Evolutionary conservation across 2,888 invertebrate species (phyloP), one percentile per base, ranked within the genome.

Genomic region (Anticlea derivata): DNA sequence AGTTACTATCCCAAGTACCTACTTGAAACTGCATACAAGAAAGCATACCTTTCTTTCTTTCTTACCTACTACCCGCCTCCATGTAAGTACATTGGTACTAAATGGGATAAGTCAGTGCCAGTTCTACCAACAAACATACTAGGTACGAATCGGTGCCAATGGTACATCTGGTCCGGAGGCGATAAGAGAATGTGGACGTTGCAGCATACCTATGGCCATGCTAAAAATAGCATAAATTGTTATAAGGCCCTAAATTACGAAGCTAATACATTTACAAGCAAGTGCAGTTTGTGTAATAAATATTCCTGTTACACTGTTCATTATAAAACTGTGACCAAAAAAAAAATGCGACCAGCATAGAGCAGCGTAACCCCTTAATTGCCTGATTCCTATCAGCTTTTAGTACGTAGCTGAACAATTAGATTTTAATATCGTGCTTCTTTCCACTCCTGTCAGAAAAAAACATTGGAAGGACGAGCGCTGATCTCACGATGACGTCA

Each of bases 401-500:
- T 51, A 41, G 44, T 17, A 17, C 17, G 2, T 46, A 50, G 44
- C 58, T 53, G 37, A 58, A 55, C 63, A 58, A 58, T 31, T 52
- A 50, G 11, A 31, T 17, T 43, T 50, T 61, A 33, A 34, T 41
- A 48, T 38, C 38, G 38, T 31, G 8, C 20, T 11, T 31, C 30
- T 7, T 49, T 54, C 60, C 52, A 55, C 67, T 59, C 66, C 66
- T 70, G 69, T 62, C 60, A 17, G 17, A 17, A 17, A 17, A 63
- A 50, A 52, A 59, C 60, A 60, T 50, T 50, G 48, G 35, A 38
- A 44, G 41, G 40, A 61, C 65, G 58, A 54, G 68, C 68, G 75
- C 66, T 76, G 75, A 78, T 78, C 71, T 78, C 73, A 76, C 66
- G 33, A 50, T 84, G 80, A 81, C 81, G 79, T 84, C 82, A 83